A percentile compares a stretch with the other conserved stretches of the same genome.
phyloP scores from a whole-genome alignment of 2,797 vertebrate genomes.

The Pipistrellus pygmaeus region DNA sequence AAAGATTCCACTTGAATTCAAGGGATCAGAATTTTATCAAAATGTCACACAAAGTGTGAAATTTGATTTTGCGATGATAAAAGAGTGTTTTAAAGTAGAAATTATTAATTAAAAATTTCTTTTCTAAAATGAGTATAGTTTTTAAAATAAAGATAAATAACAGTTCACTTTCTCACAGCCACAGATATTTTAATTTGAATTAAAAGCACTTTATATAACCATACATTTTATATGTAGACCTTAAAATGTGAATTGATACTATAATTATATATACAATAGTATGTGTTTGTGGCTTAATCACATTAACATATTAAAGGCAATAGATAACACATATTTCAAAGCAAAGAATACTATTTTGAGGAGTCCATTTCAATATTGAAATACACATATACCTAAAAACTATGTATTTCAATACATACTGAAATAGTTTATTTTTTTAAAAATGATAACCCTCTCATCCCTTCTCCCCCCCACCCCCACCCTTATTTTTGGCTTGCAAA shows the following conservation, averaged over 20 bases:
- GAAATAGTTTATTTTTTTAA: constrained; percentile 41
- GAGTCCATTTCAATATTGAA: constrained; percentile 43
- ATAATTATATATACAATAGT: not conserved
- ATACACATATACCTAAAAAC: not conserved
- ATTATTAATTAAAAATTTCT: not conserved
- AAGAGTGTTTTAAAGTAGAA: constrained; percentile 7
- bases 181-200: constrained; percentile 33
- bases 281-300: constrained; percentile 27
- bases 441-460: not conserved
- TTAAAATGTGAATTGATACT: constrained; percentile 6
- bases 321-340: constrained; percentile 33
- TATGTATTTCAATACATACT: constrained; percentile 48
- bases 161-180: not conserved
- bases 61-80: not conserved
- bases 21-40: constrained; percentile 33
- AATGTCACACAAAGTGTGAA: constrained; percentile 2
- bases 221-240: not conserved
- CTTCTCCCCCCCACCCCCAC: accelerated
- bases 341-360: constrained; percentile 26
- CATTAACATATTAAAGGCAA: constrained; percentile 21
- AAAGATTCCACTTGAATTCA: constrained; percentile 43
- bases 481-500: not conserved
- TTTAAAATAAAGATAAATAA: constrained; percentile 13
- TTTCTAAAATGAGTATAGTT: constrained; percentile 33
- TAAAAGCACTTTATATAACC: not conserved